Evolutionary conservation across 2,113 vertebrate genomes (phyloP).

Genomic region (Leptocoma aspasia): DNA sequence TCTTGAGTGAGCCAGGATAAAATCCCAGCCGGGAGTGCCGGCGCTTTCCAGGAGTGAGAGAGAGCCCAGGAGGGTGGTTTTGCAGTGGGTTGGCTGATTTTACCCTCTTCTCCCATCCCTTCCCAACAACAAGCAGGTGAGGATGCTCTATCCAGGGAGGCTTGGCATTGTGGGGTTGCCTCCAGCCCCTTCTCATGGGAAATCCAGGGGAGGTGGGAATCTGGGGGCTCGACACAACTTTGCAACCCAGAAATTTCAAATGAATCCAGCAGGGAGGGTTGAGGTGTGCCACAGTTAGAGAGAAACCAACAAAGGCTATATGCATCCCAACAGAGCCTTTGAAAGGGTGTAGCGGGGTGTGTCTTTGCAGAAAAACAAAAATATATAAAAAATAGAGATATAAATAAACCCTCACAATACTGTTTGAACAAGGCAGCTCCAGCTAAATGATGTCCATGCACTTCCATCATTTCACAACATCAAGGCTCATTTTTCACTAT

Average conservation of each 20-base stretch:
- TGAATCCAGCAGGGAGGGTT: neutral
- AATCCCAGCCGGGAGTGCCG: neutral
- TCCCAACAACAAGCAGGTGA: neutral
- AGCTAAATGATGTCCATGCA: slow-evolving; percentile 3
- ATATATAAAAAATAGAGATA: neutral
- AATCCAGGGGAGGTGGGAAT: neutral
- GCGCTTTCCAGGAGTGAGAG: accelerated
- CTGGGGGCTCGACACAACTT: accelerated
- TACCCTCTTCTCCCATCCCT: neutral
- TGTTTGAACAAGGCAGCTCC: neutral
- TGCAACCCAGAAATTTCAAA: neutral
- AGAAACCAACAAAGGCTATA: neutral
- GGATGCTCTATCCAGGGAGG: neutral
- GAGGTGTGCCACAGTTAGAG: neutral
- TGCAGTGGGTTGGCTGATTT: neutral
- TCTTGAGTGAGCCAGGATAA: neutral
- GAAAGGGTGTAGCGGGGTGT: neutral
- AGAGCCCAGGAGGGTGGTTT: neutral
- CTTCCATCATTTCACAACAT: slow-evolving; percentile 21
- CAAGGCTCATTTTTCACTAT: slow-evolving; percentile 26
- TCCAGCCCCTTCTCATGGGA: neutral
- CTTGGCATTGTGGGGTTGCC: neutral
- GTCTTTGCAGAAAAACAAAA: neutral
- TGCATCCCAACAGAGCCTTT: slow-evolving; percentile 18
- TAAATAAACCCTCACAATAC: neutral